Evolutionary conservation across 2,797 vertebrate genomes (phyloP).

Genomic region (Melanotaenia nigrans): DNA sequence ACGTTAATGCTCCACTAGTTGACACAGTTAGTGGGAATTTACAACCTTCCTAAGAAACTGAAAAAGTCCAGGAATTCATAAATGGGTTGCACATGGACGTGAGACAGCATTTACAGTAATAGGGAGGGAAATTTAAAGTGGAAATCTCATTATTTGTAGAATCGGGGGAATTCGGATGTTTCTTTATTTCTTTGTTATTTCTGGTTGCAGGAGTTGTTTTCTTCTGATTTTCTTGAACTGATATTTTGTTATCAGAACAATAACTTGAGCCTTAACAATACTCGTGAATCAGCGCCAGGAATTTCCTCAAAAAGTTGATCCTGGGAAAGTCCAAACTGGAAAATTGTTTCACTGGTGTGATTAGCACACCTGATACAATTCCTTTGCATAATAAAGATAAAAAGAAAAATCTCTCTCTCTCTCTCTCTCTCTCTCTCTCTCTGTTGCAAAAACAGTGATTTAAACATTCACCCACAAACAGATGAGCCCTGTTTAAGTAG

Average conservation of each 20-base stretch:
- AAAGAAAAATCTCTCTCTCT: neutral
- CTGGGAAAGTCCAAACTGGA: constrained; percentile 24
- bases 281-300: constrained; percentile 44
- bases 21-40: constrained; percentile 41
- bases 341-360: neutral
- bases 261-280: constrained; percentile 25
- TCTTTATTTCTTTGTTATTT: constrained; percentile 58
- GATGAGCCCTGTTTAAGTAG: constrained; percentile 48
- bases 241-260: constrained; percentile 30
- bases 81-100: neutral
- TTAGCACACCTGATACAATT: neutral
- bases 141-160: constrained; percentile 32
- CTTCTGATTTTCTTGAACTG: constrained; percentile 35
- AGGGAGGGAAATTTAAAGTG: neutral
- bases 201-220: constrained; percentile 29
- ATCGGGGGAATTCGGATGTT: constrained; percentile 11
- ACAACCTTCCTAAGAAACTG: neutral
- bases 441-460: constrained; percentile 25
- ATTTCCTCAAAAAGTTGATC: constrained; percentile 7
- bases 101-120: constrained; percentile 9
- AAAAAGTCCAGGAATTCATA: constrained; percentile 24
- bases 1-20: constrained; percentile 53
- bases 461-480: constrained; percentile 56
- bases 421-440: neutral
- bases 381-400: constrained; percentile 2